Percentiles rank a stretch among this genome's conserved stretches.
Conservation (phyloP, 1,140 invertebrate genomes). For the Papilio helenus region DNA sequence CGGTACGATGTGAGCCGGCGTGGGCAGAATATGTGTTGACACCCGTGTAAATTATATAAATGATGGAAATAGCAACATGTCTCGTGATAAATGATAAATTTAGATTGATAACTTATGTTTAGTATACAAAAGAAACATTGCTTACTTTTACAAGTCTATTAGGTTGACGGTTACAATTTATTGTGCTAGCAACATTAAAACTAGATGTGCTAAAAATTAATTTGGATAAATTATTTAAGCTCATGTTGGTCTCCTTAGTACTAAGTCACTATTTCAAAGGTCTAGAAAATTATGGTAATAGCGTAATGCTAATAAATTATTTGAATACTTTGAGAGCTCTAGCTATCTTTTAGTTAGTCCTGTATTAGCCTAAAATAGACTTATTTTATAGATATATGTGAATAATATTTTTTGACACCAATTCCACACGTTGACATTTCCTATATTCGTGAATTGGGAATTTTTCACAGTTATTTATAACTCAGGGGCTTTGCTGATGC, state of each 20-base stretch:
- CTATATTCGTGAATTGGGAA: slow-evolving; percentile 19
- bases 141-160: background rate
- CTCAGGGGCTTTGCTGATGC: background rate
- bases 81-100: slow-evolving; percentile 15
- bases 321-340: too few relatives aligned
- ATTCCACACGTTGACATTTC: background rate
- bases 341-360: too few relatives aligned
- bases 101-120: background rate
- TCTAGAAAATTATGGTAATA: too few relatives aligned
- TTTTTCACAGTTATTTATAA: slow-evolving; percentile 22
- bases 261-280: too few relatives aligned
- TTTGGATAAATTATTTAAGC: background rate
- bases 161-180: background rate
- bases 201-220: background rate
- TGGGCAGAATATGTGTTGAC: slow-evolving; percentile 2
- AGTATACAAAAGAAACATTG: background rate
- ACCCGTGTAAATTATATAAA: slow-evolving; percentile 12
- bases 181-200: background rate
- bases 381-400: too few relatives aligned
- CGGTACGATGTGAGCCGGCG: background rate
- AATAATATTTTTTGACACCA: background rate
- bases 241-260: background rate
- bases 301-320: too few relatives aligned
- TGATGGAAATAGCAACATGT: slow-evolving; percentile 22
- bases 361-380: too few relatives aligned